A percentile compares a stretch with the other conserved stretches of the same genome.
Conservation (phyloP, 2,797 vertebrate species). For the Crenuchus spilurus region DNA sequence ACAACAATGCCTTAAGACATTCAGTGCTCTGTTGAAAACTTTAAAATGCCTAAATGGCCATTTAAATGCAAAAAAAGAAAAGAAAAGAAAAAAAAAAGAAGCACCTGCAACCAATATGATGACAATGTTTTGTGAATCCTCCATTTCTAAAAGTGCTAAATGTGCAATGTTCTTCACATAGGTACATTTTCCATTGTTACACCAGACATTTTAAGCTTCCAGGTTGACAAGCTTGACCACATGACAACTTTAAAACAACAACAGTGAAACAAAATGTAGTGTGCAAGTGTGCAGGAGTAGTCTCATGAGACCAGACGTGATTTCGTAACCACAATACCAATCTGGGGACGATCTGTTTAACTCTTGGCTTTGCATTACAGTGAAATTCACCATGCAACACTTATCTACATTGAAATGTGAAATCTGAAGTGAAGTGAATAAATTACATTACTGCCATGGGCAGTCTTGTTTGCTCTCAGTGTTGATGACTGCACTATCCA, state of each 20-base stretch:
- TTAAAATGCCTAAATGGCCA: conserved; percentile 6
- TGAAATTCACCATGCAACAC: too few relatives aligned
- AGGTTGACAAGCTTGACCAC: conserved; percentile 15
- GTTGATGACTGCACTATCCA: too few relatives aligned
- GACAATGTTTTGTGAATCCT: conserved; percentile 21
- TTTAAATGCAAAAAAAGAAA: conserved; percentile 12
- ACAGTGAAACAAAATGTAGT: background rate
- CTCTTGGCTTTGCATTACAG: too few relatives aligned
- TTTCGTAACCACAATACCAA: too few relatives aligned
- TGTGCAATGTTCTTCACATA: conserved; percentile 31
- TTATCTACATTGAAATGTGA: too few relatives aligned
- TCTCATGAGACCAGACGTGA: too few relatives aligned
- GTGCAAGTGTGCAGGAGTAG: conserved; percentile 34
- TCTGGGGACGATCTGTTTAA: too few relatives aligned
- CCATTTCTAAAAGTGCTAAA: conserved; percentile 36
- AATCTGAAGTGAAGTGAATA: too few relatives aligned
- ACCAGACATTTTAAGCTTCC: conserved; percentile 15
- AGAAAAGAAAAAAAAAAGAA: conserved; percentile 10
- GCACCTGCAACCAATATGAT: conserved; percentile 33
- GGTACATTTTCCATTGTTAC: conserved; percentile 30
- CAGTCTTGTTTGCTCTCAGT: too few relatives aligned
- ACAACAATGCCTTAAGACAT: conserved; percentile 36
- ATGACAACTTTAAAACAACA: conserved; percentile 6
- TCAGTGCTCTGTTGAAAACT: conserved; percentile 31
- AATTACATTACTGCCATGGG: too few relatives aligned